Conservation (phyloP, 2,113 vertebrate species). For the Brachyhypopomus gauderio region DNA sequence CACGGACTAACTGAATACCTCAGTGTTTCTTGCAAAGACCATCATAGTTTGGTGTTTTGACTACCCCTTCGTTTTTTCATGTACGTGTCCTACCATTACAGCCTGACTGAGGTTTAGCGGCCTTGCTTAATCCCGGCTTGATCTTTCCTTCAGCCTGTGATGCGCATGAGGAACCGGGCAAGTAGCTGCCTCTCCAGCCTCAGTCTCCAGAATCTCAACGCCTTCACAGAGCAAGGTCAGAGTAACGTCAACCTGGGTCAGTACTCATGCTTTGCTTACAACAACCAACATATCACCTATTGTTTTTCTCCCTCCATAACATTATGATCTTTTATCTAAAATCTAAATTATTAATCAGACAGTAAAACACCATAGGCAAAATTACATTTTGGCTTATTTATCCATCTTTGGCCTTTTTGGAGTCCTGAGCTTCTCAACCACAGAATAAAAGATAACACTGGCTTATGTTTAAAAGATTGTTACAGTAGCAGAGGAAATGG, state of each 20-base stretch:
- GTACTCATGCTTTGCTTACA: conserved; percentile 1
- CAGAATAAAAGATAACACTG: neutral
- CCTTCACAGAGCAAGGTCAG: conserved; percentile 13
- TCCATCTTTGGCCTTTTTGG: neutral
- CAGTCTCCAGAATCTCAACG: conserved; percentile 64
- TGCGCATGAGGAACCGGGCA: conserved; percentile 67
- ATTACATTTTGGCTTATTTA: no score
- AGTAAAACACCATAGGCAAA: no score
- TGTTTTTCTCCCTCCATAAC: neutral
- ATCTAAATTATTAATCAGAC: no score
- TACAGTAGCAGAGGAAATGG: conserved; percentile 67
- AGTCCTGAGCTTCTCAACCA: neutral
- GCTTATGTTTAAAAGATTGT: neutral
- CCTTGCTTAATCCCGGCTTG: no score
- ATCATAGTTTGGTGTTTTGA: neutral
- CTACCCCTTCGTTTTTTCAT: neutral
- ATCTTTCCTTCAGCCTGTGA: conserved; percentile 59
- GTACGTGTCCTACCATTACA: neutral
- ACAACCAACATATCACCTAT: neutral
- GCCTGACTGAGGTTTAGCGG: neutral
- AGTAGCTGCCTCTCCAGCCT: conserved; percentile 71
- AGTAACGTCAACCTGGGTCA: conserved; percentile 68
- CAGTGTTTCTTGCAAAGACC: no score
- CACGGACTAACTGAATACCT: no score
- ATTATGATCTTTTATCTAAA: neutral